Conservation (phyloP, 2,113 vertebrate genomes). For the Upupa epops region DNA sequence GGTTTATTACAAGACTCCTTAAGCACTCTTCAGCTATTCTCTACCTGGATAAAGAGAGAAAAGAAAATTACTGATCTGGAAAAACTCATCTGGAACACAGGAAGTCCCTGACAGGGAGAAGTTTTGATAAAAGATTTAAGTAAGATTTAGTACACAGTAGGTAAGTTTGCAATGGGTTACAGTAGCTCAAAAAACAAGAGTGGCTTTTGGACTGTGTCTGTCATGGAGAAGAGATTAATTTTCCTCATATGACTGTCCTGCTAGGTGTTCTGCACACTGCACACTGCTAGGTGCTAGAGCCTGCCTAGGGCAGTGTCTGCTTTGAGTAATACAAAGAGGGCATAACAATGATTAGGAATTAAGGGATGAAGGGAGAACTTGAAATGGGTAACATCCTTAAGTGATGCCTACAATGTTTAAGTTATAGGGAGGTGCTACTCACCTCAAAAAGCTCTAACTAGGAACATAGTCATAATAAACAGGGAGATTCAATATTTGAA, state of each 20-base stretch:
- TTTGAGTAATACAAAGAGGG: neutral
- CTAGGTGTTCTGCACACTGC: neutral
- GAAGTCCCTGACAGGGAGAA: neutral
- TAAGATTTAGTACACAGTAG: neutral
- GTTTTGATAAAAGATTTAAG: neutral
- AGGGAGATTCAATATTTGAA: neutral
- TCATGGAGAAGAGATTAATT: neutral
- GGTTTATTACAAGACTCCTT: neutral
- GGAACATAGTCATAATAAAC: neutral
- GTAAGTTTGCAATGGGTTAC: neutral
- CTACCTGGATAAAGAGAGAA: neutral
- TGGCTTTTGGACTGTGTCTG: neutral
- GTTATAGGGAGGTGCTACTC: neutral
- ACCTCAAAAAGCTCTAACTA: neutral
- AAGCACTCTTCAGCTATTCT: neutral
- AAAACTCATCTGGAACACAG: neutral
- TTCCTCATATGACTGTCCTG: neutral
- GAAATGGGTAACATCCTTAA: neutral
- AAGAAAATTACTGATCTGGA: neutral
- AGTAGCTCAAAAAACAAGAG: neutral
- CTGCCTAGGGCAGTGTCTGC: neutral
- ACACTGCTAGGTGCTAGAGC: too few species aligned
- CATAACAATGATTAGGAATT: neutral
- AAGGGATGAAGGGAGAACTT: neutral
- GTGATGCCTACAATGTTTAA: neutral